A percentile compares a stretch with the other conserved stretches of the same genome.
phyloP scores from a whole-genome alignment of 2,888 invertebrate species.

The Lasius platythorax region DNA sequence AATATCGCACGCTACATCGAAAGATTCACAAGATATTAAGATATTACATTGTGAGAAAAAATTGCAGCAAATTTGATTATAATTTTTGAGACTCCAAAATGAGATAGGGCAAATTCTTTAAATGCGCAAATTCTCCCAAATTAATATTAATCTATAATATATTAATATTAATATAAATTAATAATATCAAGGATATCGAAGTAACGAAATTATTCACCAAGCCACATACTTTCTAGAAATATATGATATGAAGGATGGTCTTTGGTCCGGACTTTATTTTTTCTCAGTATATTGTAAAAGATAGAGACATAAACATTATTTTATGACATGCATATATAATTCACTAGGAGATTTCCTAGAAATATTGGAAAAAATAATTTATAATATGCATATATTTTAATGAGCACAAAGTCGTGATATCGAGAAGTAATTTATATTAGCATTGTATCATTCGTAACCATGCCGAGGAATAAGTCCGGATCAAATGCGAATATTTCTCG shows the following conservation, averaged over 20 bases:
- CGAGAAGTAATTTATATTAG: neutral
- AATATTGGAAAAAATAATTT: neutral
- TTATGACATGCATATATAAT: neutral
- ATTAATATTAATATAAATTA: neutral
- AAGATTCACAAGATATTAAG: neutral
- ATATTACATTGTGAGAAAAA: neutral
- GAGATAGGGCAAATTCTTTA: neutral
- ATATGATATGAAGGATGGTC: conserved; percentile 24
- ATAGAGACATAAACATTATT: neutral
- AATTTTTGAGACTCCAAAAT: neutral
- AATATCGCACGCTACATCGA: neutral
- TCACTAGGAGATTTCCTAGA: neutral
- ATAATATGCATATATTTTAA: neutral
- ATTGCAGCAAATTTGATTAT: neutral
- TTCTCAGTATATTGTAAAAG: neutral
- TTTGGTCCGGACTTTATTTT: conserved; percentile 4
- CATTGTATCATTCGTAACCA: neutral
- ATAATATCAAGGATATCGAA: neutral
- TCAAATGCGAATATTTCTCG: conserved; percentile 16
- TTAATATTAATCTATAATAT: neutral
- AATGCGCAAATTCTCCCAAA: neutral
- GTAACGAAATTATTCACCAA: conserved; percentile 41
- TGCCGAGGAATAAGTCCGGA: neutral
- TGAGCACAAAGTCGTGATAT: neutral
- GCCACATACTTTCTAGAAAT: conserved; percentile 11